These are phyloP conservation scores for Haliaeetus leucogaster DNA, from an alignment of 2,113 vertebrate genomes.

Conservation along the genomic window DNA sequence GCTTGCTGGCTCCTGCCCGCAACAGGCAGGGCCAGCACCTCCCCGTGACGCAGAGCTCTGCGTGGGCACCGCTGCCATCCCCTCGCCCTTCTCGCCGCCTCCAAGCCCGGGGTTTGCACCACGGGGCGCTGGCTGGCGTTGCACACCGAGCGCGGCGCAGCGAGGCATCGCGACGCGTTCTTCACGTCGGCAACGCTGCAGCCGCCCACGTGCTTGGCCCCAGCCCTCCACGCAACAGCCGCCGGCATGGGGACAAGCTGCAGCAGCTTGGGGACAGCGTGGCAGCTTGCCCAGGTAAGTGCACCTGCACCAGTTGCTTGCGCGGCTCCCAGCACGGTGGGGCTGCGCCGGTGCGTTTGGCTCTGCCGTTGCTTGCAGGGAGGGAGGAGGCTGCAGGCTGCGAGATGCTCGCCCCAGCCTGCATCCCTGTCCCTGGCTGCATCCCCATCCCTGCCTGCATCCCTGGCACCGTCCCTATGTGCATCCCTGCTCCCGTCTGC, in stretches of 20 bases:
- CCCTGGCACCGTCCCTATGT: neutral
- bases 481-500: neutral
- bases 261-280: neutral
- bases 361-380: neutral
- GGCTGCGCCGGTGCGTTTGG: neutral
- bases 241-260: accelerated
- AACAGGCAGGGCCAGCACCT: neutral
- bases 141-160: neutral
- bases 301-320: neutral
- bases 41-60: neutral
- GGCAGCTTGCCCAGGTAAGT: neutral
- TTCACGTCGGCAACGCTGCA: neutral
- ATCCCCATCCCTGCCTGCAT: neutral
- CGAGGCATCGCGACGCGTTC: neutral
- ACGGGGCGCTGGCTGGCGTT: accelerated
- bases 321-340: neutral
- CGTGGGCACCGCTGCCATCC: neutral
- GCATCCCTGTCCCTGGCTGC: neutral
- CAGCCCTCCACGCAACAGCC: neutral
- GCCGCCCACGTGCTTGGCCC: neutral
- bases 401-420: neutral
- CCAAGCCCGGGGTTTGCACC: neutral
- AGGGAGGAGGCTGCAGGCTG: neutral
- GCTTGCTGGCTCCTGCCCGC: neutral
- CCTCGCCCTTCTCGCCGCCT: neutral